These are phyloP conservation scores for Drosophila infuscata DNA, from an alignment of 2,888 invertebrate genomes.

Conservation along the genomic window DNA sequence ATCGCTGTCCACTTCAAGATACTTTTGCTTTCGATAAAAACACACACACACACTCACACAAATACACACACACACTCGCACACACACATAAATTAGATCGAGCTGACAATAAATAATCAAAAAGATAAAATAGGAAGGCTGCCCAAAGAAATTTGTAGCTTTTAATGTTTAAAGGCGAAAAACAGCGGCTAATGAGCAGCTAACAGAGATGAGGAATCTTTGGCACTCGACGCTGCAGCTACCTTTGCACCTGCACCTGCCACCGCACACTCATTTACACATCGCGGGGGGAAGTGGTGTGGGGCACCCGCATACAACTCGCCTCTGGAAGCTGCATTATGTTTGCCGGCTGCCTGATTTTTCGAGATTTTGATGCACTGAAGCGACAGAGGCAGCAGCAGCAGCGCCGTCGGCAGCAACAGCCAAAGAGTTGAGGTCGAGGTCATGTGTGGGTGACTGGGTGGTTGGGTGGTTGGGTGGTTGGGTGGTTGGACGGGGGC, in stretches of 20 bases:
- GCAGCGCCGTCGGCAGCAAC: slow-evolving; percentile 23
- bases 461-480: neutral
- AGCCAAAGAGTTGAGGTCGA: slow-evolving; percentile 64
- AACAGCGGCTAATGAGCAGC: slow-evolving; percentile 61
- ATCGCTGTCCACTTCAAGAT: slow-evolving; percentile 4
- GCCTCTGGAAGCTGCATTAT: slow-evolving; percentile 54
- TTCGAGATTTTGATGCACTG: slow-evolving; percentile 68
- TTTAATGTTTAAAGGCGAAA: slow-evolving; percentile 44
- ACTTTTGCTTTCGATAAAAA: slow-evolving; percentile 49
- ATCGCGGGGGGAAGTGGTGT: slow-evolving; percentile 1
- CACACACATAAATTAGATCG: slow-evolving; percentile 56
- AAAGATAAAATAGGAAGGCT: slow-evolving; percentile 18
- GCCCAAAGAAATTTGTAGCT: slow-evolving; percentile 36
- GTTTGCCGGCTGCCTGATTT: slow-evolving; percentile 72
- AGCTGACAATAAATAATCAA: slow-evolving; percentile 49
- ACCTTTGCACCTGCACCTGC: slow-evolving; percentile 10
- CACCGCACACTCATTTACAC: slow-evolving; percentile 16
- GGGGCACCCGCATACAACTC: slow-evolving; percentile 47
- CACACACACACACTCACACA: slow-evolving; percentile 31
- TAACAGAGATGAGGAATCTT: slow-evolving; percentile 27
- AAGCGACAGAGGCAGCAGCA: slow-evolving; percentile 39
- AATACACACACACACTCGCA: slow-evolving; percentile 14
- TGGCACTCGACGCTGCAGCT: slow-evolving; percentile 8
- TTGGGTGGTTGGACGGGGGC: neutral
- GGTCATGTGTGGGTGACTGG: slow-evolving; percentile 45